Conservation (phyloP, 2,888 invertebrate species). For the Erynnis tages region DNA sequence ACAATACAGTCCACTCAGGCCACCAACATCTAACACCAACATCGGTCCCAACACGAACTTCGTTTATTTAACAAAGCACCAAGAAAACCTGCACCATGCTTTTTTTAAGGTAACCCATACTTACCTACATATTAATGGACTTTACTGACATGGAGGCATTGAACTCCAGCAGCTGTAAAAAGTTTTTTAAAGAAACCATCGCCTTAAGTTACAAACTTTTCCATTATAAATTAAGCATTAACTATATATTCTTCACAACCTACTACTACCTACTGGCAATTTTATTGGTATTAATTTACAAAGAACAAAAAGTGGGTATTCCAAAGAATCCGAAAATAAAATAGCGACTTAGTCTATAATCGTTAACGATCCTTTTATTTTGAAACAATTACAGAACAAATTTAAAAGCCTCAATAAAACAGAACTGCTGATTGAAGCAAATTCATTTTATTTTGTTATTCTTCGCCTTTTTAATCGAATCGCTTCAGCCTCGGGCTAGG, state of each 20-base stretch:
- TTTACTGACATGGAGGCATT: too few relatives aligned
- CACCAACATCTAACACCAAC: too few relatives aligned
- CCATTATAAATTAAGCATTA: too few relatives aligned
- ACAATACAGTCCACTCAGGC: too few relatives aligned
- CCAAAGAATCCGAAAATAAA: constrained; percentile 4
- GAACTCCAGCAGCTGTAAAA: background rate
- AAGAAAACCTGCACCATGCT: background rate
- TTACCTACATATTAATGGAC: background rate
- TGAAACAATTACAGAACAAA: constrained; percentile 21
- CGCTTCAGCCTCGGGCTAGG: constrained; percentile 28
- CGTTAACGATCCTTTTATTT: constrained; percentile 16
- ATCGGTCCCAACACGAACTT: too few relatives aligned
- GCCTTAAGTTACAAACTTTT: background rate
- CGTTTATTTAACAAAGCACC: constrained; percentile 2
- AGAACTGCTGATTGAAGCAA: constrained; percentile 27
- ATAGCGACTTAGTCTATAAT: constrained; percentile 3
- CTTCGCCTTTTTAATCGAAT: constrained; percentile 29
- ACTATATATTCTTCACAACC: too few relatives aligned
- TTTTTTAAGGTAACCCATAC: background rate
- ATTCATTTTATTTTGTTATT: constrained; percentile 21
- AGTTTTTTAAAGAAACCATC: too few relatives aligned
- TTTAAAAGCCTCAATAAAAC: constrained; percentile 49
- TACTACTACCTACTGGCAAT: background rate
- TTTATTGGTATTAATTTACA: background rate
- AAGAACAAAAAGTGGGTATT: background rate